phyloP scores from a whole-genome alignment of 2,797 vertebrate species.

The Amphiprion clarkii region DNA sequence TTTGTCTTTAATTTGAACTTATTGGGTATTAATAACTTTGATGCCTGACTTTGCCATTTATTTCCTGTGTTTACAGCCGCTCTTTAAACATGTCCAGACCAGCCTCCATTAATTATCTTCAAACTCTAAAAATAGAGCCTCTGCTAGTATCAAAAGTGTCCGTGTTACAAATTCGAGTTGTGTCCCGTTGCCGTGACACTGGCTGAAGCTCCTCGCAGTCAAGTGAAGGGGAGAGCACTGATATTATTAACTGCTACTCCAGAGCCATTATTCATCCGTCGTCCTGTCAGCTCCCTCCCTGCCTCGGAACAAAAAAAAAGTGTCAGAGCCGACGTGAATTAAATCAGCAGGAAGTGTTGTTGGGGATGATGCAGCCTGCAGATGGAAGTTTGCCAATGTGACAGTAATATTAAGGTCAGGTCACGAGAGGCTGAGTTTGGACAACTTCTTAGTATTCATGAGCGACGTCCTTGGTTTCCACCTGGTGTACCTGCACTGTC shows the following conservation, averaged over 20 bases:
- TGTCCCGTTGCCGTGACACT: not conserved
- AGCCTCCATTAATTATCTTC: not conserved
- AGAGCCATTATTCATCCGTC: slow-evolving; percentile 35
- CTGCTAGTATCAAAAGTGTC: not conserved
- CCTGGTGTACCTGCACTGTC: not conserved
- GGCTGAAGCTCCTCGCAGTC: slow-evolving; percentile 5
- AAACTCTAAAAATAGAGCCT: not conserved
- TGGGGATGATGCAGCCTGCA: not conserved
- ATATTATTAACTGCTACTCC: slow-evolving; percentile 5
- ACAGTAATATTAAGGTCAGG: not conserved
- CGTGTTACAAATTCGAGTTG: not conserved
- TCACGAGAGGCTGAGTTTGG: not conserved
- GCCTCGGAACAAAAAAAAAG: not conserved
- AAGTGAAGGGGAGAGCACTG: not conserved
- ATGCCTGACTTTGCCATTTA: not conserved
- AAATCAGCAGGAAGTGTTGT: slow-evolving; percentile 21
- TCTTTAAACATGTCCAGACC: not conserved
- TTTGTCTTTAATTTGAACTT: not conserved
- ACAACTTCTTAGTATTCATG: slow-evolving; percentile 25
- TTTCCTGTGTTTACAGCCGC: not conserved
- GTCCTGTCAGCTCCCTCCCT: slow-evolving; percentile 9
- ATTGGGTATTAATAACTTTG: not conserved
- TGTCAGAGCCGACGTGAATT: not conserved
- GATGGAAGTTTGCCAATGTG: slow-evolving; percentile 2
- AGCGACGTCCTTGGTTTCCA: not conserved